Evolutionary conservation across 2,797 vertebrate genomes (phyloP).

Genomic region (Danio kyathit): DNA sequence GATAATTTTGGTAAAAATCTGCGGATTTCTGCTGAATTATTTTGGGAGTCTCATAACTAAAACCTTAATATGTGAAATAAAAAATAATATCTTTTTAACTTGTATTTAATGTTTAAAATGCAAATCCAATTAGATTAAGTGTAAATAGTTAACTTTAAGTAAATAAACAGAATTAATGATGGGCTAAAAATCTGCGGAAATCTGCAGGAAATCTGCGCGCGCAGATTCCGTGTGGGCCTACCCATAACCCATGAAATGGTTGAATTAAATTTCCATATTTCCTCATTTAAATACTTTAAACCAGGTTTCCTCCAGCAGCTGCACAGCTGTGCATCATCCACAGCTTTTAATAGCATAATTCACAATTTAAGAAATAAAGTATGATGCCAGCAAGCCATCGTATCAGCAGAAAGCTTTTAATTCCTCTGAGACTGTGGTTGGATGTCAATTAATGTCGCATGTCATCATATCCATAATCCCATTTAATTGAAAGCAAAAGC

Average conservation of each 20-base stretch:
- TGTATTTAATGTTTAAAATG: no score
- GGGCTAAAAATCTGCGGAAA: no score
- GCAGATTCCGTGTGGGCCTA: no score
- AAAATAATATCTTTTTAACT: no score
- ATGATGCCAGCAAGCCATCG: neutral
- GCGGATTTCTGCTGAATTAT: no score
- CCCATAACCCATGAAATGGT: neutral
- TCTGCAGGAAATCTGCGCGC: no score
- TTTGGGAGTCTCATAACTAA: no score
- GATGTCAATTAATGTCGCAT: neutral
- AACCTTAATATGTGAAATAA: no score
- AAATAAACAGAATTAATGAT: no score
- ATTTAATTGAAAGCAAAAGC: neutral
- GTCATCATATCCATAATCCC: neutral
- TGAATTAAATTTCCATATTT: neutral
- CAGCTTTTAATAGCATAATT: neutral
- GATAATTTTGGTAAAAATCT: no score
- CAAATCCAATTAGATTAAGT: no score
- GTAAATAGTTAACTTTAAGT: no score
- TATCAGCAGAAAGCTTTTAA: neutral
- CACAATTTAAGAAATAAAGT: neutral
- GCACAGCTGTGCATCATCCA: neutral
- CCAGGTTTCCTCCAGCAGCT: conserved; percentile 8
- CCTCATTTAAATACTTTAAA: neutral
- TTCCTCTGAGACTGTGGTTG: neutral